phyloP scores from a whole-genome alignment of 2,113 vertebrate genomes.

The Bos javanicus region DNA sequence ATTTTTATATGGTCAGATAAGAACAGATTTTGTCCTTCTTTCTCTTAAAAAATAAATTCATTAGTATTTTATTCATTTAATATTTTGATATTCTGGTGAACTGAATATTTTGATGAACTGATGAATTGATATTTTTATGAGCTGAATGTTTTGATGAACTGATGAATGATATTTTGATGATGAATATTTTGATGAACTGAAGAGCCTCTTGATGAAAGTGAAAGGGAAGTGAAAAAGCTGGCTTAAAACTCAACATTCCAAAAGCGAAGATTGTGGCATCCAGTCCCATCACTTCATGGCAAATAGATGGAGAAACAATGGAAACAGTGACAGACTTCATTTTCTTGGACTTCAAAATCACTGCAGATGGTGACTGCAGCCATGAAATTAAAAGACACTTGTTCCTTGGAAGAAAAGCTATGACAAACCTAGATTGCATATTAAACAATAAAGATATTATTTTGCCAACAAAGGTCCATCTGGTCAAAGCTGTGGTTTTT shows the following conservation, averaged over 20 bases:
- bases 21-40: neutral
- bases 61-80: neutral
- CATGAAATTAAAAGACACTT: neutral
- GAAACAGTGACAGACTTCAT: neutral
- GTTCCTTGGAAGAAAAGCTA: neutral
- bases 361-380: neutral
- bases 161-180: neutral
- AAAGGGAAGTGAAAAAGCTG: neutral
- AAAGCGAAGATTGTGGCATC: neutral
- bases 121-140: neutral
- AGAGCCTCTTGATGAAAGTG: neutral
- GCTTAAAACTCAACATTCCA: neutral
- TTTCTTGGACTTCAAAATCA: neutral
- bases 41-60: neutral
- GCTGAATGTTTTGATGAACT: neutral
- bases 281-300: neutral
- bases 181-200: neutral
- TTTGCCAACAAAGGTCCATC: neutral
- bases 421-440: neutral
- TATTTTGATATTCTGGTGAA: neutral
- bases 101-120: neutral
- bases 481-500: neutral
- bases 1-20: neutral
- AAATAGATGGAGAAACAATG: neutral
- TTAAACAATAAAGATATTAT: neutral